Evolutionary conservation across 2,113 vertebrate species (phyloP), one percentile per base, ranked within the genome.

Genomic region (Pampusana beccarii): DNA sequence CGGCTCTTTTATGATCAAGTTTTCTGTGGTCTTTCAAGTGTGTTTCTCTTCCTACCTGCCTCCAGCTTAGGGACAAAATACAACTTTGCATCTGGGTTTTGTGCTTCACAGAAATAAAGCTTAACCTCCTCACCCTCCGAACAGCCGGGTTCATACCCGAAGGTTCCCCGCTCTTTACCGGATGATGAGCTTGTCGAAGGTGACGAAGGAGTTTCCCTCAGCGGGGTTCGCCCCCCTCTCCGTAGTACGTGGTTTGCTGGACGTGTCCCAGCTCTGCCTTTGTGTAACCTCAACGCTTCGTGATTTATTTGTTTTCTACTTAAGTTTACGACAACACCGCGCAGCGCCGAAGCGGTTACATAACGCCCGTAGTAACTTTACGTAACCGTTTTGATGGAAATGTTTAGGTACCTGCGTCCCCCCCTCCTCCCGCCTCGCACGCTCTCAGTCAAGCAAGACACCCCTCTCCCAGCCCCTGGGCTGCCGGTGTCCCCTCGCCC

Each of bases 141-240:
- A 1, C 1, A 11, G 25, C 3, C 13, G 1, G 17, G 36, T 36
- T 78, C 16, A 1, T 1, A 0, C 11, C 0, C 3, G 13, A 20
- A 8, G 15, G 24, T 13, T 66, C 9, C 5, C 3, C 16, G 0
- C 12, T 16, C 10, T 3, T 17, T 5, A 4, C 13, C 28, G 9
- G 28, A 2, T 5, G 2, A 0, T 16, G 3, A 1, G 11, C 15
- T 8, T 0, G 31, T 0, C 4, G 60, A 5, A 24, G 64, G 44
- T 15, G 40, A 3, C 1, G 48, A 5, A 10, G 62, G 19, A 17
- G 23, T 10, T 19, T 46, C 20, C n/a, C 5, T 13, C 34, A 10
- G 20, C 14, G 3, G 34, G 46, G 29, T 24, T 10, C 23, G 2
- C 15, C 46, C 2, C 25, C 51, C 18, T 7, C 21, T 13, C 54